These are phyloP conservation scores for Papilio dardanus DNA, from an alignment of 1,140 invertebrate species.

Conservation along the genomic window DNA sequence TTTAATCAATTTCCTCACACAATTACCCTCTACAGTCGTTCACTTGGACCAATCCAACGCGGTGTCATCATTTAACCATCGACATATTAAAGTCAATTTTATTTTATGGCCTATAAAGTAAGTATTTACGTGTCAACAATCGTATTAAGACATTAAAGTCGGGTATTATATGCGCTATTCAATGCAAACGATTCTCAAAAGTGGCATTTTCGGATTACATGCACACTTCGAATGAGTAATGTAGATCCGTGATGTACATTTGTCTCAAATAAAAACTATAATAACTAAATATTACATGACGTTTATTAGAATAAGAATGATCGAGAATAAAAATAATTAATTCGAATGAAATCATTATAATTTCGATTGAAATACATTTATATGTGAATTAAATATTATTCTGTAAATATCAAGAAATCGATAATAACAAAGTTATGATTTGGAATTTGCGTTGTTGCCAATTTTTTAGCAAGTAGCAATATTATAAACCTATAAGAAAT, in stretches of 20 bases:
- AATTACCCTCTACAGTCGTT: neutral
- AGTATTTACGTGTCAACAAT: conserved; percentile 32
- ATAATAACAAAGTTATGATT: neutral
- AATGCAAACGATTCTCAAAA: conserved; percentile 57
- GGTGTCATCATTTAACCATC: conserved; percentile 12
- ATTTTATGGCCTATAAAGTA: conserved; percentile 30
- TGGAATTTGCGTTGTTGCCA: too few species aligned
- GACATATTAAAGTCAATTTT: conserved; percentile 39
- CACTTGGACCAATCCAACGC: conserved; percentile 21
- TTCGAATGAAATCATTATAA: neutral
- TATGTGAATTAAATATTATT: neutral
- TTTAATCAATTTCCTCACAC: neutral
- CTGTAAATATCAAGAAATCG: neutral
- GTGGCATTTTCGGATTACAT: conserved; percentile 41
- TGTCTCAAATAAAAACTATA: neutral
- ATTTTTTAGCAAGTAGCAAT: too few species aligned
- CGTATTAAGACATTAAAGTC: conserved; percentile 39
- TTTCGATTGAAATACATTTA: neutral
- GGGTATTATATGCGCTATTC: conserved; percentile 50
- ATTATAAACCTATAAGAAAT: too few species aligned
- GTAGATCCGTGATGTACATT: neutral
- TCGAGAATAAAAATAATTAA: neutral
- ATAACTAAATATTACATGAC: neutral
- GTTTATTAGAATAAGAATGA: neutral
- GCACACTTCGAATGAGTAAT: conserved; percentile 21